Evolutionary conservation across 2,888 invertebrate genomes (phyloP), one percentile per base, ranked within the genome.

Genomic region (Drosophila melanocephala): DNA sequence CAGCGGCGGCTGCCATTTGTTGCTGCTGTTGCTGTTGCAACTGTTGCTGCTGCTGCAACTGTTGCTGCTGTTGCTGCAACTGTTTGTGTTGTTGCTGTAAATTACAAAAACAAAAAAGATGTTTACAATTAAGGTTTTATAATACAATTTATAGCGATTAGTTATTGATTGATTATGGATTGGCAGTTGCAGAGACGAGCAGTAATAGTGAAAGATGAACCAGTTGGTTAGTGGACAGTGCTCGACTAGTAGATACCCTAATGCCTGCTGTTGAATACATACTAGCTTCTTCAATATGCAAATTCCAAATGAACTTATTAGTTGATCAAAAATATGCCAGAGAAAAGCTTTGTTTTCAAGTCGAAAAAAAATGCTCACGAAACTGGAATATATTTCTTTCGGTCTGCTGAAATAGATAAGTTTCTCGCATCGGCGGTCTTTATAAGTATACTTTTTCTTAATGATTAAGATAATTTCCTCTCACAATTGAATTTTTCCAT

Each of bases 21-120:
- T 84, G 79, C 60, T 74, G 85, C 83, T 87, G 76, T 28, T 10
- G 69, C 70, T 32, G 68, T 33, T 33, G 85, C 84, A 89, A 75
- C 57, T 90, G 69, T 73, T 86, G 84, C 33, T 92, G 84, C 35
- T 10, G 69, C 66, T 32, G 68, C 33, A 33, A 33, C 57, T 58
- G 56, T 47, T 81, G 80, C 62, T 92, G 85, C 83, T 83, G 57
- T 50, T 80, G 79, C 65, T 75, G 85, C 84, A 89, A 74, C 58
- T 90, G 69, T 72, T 84, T 86, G 44, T 92, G 83, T 81, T 92
- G 91, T 84, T 91, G 89, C 91, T 93, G 78, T 14, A 67, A 80
- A 51, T 37, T 37, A 53, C 62, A 37, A 68, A 16, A 72, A 35
- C 12, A 58, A 16, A 16, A 35, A 2, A 35, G 0, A 30, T 61